A percentile compares a stretch with the other conserved stretches of the same genome.
These are phyloP conservation scores for Eclectus roratus DNA, from an alignment of 2,113 vertebrate species.

Conservation along the genomic window DNA sequence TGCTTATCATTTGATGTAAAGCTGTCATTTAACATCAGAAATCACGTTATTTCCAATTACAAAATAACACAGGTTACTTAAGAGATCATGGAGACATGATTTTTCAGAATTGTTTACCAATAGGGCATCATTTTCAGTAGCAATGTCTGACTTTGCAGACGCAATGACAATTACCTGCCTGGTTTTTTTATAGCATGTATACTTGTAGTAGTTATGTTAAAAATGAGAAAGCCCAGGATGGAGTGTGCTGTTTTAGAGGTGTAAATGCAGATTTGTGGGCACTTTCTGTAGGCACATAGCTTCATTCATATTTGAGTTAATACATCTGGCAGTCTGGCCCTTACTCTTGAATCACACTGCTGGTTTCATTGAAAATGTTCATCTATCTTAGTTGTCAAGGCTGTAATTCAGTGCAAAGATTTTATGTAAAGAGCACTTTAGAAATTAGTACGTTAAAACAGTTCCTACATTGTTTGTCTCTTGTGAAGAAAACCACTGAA, in stretches of 20 bases:
- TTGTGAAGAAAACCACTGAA: neutral
- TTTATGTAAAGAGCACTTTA: neutral
- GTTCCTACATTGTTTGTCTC: neutral
- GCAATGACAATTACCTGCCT: neutral
- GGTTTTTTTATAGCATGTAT: neutral
- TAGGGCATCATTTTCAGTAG: neutral
- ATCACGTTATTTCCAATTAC: neutral
- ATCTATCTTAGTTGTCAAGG: neutral
- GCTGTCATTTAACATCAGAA: neutral
- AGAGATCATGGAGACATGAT: neutral
- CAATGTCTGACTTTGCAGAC: neutral
- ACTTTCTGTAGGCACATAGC: neutral
- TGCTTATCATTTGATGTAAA: conserved; percentile 8
- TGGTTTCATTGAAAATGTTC: neutral
- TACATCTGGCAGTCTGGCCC: neutral
- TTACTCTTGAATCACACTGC: neutral
- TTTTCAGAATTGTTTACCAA: neutral
- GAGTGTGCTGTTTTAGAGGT: neutral
- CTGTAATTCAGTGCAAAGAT: neutral
- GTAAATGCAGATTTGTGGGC: neutral
- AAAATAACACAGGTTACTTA: neutral
- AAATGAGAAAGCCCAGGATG: neutral
- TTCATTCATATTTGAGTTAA: neutral
- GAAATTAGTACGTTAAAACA: neutral
- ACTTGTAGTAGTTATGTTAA: neutral